Conservation (phyloP, 2,113 vertebrate species). For the Podarcis cretensis region DNA sequence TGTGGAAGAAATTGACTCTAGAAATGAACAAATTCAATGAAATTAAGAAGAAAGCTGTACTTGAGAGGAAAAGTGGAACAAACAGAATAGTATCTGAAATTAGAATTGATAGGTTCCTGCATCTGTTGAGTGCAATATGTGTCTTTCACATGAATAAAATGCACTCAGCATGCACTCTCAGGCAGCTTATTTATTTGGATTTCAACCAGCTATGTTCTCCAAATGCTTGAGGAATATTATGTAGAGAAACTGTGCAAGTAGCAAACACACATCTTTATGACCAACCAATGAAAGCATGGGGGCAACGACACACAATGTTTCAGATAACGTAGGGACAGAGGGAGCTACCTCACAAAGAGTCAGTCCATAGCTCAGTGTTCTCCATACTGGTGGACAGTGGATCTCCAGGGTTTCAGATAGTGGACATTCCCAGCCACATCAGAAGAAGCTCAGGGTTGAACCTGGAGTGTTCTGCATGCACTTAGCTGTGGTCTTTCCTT, state of each 20-base stretch:
- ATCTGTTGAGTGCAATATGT: not conserved
- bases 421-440: too few species aligned
- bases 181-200: not conserved
- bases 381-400: too few species aligned
- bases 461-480: too few species aligned
- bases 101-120: constrained; percentile 11
- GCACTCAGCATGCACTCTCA: not conserved
- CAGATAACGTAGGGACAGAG: too few species aligned
- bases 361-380: too few species aligned
- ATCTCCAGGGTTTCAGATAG: too few species aligned
- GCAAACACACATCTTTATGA: not conserved
- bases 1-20: not conserved
- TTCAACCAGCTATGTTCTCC: not conserved
- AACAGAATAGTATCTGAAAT: constrained; percentile 5
- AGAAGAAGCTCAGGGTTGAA: too few species aligned
- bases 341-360: too few species aligned
- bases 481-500: too few species aligned
- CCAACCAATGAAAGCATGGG: not conserved
- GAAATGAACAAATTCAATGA: constrained; percentile 6
- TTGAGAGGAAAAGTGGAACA: constrained; percentile 1
- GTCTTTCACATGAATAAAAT: not conserved
- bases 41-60: not conserved
- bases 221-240: not conserved
- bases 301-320: not conserved
- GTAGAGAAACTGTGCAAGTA: too few species aligned